These are phyloP conservation scores for Galago senegalensis DNA, from an alignment of 2,797 vertebrate species.

Conservation along the genomic window DNA sequence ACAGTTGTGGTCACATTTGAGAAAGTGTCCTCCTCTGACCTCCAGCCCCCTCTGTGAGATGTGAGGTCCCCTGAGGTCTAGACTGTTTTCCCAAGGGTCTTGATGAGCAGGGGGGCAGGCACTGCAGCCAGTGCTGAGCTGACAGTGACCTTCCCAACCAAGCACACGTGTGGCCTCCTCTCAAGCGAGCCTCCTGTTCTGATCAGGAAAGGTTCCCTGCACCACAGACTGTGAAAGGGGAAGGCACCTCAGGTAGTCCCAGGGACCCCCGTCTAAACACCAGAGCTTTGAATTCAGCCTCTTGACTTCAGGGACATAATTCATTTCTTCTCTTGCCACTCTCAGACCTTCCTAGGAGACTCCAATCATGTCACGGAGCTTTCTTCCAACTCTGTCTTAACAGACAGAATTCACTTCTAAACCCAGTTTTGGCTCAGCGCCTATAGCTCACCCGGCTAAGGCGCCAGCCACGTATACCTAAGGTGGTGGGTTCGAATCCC, in stretches of 20 bases:
- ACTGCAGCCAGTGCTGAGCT: neutral
- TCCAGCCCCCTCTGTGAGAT: neutral
- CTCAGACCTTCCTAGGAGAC: neutral
- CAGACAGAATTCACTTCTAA: slow-evolving; percentile 59
- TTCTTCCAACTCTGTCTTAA: neutral
- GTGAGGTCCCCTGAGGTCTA: neutral
- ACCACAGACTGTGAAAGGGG: neutral
- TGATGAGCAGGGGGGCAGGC: neutral
- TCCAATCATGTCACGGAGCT: neutral
- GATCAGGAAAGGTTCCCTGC: neutral
- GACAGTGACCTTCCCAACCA: fast-evolving
- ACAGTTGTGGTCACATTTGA: neutral
- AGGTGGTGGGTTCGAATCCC: no score
- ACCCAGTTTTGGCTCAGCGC: neutral
- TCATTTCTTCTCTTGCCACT: neutral
- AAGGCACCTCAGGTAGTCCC: neutral
- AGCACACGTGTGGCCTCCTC: neutral
- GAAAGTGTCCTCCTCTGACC: neutral
- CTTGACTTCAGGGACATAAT: neutral
- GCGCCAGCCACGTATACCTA: no score
- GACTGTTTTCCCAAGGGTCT: neutral
- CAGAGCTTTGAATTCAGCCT: neutral
- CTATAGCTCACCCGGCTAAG: no score
- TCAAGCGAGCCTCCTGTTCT: neutral
- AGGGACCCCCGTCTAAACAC: neutral